Base-by-base conservation (phyloP, 2,113 vertebrate species). In the Antennarius striatus region DNA sequence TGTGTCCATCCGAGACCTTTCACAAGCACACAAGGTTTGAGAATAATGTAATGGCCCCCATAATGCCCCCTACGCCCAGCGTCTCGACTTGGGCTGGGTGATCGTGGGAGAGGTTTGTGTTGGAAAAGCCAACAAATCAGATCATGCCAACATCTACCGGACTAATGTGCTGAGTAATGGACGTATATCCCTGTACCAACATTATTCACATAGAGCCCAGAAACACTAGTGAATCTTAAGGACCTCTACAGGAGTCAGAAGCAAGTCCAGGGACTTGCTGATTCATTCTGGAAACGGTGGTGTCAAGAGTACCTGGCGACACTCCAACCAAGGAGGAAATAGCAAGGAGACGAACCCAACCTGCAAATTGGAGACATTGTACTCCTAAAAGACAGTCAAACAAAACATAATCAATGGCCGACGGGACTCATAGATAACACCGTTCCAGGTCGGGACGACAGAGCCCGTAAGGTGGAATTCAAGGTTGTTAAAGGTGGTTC, bases 51-150 rank as follows among this genome's bases (percentile, higher is more conserved):
- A 61, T 6, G 56, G 67, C 1, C 49, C 28, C 6, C 10, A 70
- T 5, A 43, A 43, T 10, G 22, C 36, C 3, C 66, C 48, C 1
- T 69, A 52, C 10, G 52, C 55, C 5, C 55, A 57, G 14, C 16
- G 9, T 4, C 47, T 68, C 1, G 56, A 52, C 56, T 5, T 71
- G 10, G 68, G 68, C 29, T 70, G 68, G 57, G 50, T 71, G 1
- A 55, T 56, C 1, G 56, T 62, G 1, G 68, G 68, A 28, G 58
- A 71, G 5, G 56, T 68, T 3, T 68, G 66, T 14, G 9, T 68
- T 1, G 55, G 48, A n/a, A 29, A 10, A 17, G 39, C 42, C 6
- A 29, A 71, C 13, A 56, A 56, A 3, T 3, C 42, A 6, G 15
- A 13, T 1, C 3, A 8, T 10, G 28, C n/a, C 12, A 60, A 30